Base-by-base conservation (phyloP, 2,113 vertebrate genomes). In the Lota lota region DNA sequence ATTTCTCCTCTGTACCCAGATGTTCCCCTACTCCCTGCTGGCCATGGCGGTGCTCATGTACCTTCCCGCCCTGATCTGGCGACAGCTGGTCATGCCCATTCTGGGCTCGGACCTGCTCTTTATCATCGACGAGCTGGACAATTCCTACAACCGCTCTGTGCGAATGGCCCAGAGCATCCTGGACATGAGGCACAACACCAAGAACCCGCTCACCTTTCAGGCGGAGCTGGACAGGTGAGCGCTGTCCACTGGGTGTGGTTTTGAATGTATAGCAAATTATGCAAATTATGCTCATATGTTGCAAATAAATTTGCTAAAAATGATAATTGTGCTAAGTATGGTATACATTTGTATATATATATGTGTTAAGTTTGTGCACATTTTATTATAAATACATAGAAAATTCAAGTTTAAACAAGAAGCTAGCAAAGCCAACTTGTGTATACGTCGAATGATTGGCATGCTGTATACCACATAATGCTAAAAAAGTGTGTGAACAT, bases 131-230 rank as follows among this genome's bases (percentile, higher is more conserved):
- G 97, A 99, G 74, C 91, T 99, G 62, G 97, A 99, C 83, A 99
- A 97, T 68, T 97, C 96, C 24, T 99, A 99, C 85, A 99, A 99
- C 82, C 96, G 97, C 58, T 97, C 97, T 0, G 92, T 99, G 63
- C 93, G 95, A 63, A 68, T 99, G 83, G 97, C 97, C 20, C 96
- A 98, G 81, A 94, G 88, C 90, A 95, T 99, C 79, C 66, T 96
- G 84, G 95, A 96, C 57, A 91, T 95, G 59, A 92, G 90, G 22
- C 91, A 95, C 74, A 92, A 70, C 66, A 93, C 94, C 0, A 75
- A 89, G 0, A 93, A 95, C 69, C 93, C 94, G 0, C 88, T 92
- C 1, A 89, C 74, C 0, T 96, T 99, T 80, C 95, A 96, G 90
- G 92, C 95, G 12, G 97, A 99, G 69, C 88, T 97, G 0, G 90